These are phyloP conservation scores for Callyntrura sp. DNA, from an alignment of 2,888 invertebrate genomes.

Conservation along the genomic window DNA sequence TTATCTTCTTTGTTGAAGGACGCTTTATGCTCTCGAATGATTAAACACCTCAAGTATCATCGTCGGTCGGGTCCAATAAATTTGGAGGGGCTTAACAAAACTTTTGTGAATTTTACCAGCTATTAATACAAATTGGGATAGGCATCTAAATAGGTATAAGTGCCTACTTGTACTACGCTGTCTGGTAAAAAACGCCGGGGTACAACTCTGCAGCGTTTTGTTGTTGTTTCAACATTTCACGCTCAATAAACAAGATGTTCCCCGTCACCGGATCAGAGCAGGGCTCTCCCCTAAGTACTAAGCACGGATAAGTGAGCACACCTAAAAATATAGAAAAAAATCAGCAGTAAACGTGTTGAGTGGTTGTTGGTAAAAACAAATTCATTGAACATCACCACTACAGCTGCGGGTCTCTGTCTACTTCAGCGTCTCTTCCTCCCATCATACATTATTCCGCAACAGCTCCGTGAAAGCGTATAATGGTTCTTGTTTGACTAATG, in stretches of 20 bases:
- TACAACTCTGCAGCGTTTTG: background rate
- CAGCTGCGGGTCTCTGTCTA: background rate
- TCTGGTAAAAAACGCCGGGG: background rate
- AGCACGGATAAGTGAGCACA: too few relatives aligned
- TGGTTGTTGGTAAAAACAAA: slow-evolving; percentile 34
- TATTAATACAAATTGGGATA: too few relatives aligned
- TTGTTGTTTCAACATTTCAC: background rate
- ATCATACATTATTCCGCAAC: slow-evolving; percentile 49
- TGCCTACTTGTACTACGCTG: too few relatives aligned
- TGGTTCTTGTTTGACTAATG: slow-evolving; percentile 78
- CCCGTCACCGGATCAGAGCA: background rate
- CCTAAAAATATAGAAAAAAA: background rate
- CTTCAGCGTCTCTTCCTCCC: slow-evolving; percentile 47
- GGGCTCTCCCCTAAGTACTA: background rate
- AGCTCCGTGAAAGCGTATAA: slow-evolving; percentile 67
- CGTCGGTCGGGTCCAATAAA: background rate
- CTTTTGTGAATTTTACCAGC: too few relatives aligned
- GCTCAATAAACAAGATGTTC: background rate
- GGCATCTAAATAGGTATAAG: too few relatives aligned
- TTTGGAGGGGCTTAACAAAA: too few relatives aligned
- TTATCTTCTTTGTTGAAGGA: slow-evolving; percentile 5
- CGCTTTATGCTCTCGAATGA: background rate
- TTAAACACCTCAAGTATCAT: slow-evolving; percentile 29
- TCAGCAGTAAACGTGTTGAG: slow-evolving; percentile 36
- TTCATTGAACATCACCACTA: slow-evolving; percentile 19